These are phyloP conservation scores for Phyllopteryx taeniolatus DNA, from an alignment of 2,113 vertebrate species.

Conservation along the genomic window DNA sequence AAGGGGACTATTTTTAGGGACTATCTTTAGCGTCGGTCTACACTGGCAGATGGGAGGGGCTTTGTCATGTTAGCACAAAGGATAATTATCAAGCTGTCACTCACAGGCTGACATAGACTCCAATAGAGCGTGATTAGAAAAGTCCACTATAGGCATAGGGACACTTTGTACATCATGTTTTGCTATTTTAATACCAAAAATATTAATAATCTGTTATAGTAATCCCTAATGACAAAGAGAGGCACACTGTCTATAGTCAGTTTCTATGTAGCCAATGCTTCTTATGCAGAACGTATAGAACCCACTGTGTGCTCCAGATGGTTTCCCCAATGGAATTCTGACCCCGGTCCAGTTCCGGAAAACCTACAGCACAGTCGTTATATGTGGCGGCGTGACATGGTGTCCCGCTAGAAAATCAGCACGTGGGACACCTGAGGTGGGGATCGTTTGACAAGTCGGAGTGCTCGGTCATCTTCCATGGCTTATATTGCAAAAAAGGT, in stretches of 20 bases:
- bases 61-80: slow-evolving; percentile 41
- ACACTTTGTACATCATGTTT: neutral
- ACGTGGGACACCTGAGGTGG: too few species aligned
- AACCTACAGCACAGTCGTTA: slow-evolving; percentile 61
- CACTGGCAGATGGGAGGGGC: slow-evolving; percentile 46
- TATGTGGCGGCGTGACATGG: slow-evolving; percentile 22
- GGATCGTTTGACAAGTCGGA: too few species aligned
- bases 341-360: slow-evolving; percentile 59
- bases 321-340: slow-evolving; percentile 56
- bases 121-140: slow-evolving; percentile 11
- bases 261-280: neutral
- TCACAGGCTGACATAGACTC: slow-evolving; percentile 29
- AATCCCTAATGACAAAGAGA: too few species aligned
- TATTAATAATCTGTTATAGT: neutral
- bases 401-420: neutral
- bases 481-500: too few species aligned
- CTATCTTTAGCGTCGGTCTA: slow-evolving; percentile 34
- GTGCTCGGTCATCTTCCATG: too few species aligned
- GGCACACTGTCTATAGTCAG: neutral
- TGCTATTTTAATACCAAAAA: neutral
- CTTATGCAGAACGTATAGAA: slow-evolving; percentile 56
- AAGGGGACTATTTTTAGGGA: slow-evolving; percentile 32
- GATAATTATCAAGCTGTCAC: slow-evolving; percentile 47
- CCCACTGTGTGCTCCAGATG: slow-evolving; percentile 55
- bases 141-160: neutral